These are phyloP conservation scores for Podilymbus podiceps DNA, from an alignment of 2,113 vertebrate species.

Conservation along the genomic window DNA sequence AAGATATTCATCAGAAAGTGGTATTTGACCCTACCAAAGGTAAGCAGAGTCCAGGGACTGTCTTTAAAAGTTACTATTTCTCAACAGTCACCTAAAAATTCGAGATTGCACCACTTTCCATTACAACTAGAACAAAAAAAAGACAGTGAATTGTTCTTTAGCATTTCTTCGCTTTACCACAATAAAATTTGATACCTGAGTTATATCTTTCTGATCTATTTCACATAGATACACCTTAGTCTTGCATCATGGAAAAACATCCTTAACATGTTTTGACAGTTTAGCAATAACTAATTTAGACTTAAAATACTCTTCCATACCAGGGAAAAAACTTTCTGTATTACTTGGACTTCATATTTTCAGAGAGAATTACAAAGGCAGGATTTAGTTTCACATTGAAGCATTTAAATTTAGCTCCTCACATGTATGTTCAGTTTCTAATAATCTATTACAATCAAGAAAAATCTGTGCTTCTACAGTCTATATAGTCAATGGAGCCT, in stretches of 20 bases:
- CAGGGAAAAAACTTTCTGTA: not conserved
- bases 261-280: not conserved
- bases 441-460: not conserved
- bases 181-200: not conserved
- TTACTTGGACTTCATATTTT: not conserved
- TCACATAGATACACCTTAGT: not conserved
- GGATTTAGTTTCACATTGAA: not conserved
- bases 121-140: not conserved
- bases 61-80: slow-evolving; percentile 26
- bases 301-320: not conserved
- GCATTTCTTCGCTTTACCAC: not conserved
- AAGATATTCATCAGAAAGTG: slow-evolving; percentile 26
- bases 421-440: not conserved
- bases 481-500: not conserved
- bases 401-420: not conserved
- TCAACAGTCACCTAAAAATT: slow-evolving; percentile 16
- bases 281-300: not conserved
- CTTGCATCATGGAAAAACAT: not conserved
- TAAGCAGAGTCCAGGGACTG: slow-evolving; percentile 3
- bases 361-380: not conserved
- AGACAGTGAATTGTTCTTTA: not conserved
- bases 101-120: not conserved
- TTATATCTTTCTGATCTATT: not conserved
- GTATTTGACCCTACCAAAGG: slow-evolving; percentile 40
- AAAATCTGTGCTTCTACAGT: not conserved